Evolutionary conservation across 2,113 vertebrate species (phyloP).

Genomic region (Pungitius pungitius): DNA sequence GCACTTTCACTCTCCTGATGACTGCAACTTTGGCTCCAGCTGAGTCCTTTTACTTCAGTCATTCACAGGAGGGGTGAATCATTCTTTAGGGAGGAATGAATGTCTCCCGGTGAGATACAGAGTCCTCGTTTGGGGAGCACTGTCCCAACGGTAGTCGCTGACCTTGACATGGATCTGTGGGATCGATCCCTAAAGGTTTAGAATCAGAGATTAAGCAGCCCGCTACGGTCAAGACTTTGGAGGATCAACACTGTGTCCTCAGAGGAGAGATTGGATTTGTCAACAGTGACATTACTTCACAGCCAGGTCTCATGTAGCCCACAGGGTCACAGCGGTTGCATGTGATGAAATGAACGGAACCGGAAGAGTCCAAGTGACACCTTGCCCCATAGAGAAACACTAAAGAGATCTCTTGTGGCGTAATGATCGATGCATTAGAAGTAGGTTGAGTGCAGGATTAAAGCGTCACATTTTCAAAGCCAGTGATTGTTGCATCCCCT

Average conservation of each 20-base stretch:
- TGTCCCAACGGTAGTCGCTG: background rate
- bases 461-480: background rate
- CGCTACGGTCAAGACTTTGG: background rate
- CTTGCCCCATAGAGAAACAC: background rate
- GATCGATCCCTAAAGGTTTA: background rate
- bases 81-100: background rate
- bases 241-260: conserved; percentile 3
- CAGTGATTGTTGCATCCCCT: too few relatives aligned
- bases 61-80: background rate
- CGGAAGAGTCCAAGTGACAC: background rate
- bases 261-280: conserved; percentile 11
- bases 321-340: background rate
- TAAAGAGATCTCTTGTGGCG: conserved; percentile 3
- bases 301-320: conserved; percentile 1
- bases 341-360: background rate
- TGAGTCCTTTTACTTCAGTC: background rate
- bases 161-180: background rate
- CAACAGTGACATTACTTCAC: background rate
- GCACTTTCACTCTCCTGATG: background rate
- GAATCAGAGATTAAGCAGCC: background rate
- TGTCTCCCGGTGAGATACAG: background rate
- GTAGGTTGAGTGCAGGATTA: background rate
- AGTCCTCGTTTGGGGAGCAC: background rate
- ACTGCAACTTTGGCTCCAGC: background rate
- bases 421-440: background rate